phyloP scores from a whole-genome alignment of 2,888 invertebrate genomes.

The Tryphoninae sp. region DNA sequence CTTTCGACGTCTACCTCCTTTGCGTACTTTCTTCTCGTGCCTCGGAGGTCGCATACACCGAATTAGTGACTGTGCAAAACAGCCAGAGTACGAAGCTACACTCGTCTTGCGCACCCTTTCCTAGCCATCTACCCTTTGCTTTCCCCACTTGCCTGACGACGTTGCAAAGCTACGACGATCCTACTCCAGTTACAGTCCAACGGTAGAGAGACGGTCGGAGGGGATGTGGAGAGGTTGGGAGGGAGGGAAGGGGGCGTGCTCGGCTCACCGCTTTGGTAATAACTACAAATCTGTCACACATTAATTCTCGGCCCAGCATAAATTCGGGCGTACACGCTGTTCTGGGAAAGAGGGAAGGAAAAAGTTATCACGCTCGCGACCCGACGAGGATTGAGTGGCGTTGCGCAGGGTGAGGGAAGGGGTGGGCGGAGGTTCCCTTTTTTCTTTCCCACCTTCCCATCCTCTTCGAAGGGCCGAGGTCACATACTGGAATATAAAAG shows the following conservation, averaged over 20 bases:
- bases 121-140: constrained; percentile 52
- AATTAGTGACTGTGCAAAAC: constrained; percentile 2
- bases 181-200: constrained; percentile 42
- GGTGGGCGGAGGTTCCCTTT: constrained; percentile 37
- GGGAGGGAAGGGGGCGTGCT: constrained; percentile 38
- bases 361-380: constrained; percentile 75
- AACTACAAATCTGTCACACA: constrained; percentile 81
- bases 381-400: constrained; percentile 49
- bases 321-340: constrained; percentile 77
- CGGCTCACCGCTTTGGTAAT: constrained; percentile 74
- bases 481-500: constrained; percentile 20
- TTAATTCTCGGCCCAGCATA: constrained; percentile 81
- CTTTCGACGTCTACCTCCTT: neutral
- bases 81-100: constrained; percentile 17
- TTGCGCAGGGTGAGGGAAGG: constrained; percentile 7
- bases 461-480: constrained; percentile 34
- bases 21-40: neutral
- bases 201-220: neutral
- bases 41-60: neutral
- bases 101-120: constrained; percentile 51
- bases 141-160: constrained; percentile 61
- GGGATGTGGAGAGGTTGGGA: constrained; percentile 5
- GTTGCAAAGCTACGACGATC: constrained; percentile 41
- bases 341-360: constrained; percentile 70
- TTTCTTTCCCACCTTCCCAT: constrained; percentile 25